Conservation (phyloP, 2,113 vertebrate genomes). For the Empidonax traillii region DNA sequence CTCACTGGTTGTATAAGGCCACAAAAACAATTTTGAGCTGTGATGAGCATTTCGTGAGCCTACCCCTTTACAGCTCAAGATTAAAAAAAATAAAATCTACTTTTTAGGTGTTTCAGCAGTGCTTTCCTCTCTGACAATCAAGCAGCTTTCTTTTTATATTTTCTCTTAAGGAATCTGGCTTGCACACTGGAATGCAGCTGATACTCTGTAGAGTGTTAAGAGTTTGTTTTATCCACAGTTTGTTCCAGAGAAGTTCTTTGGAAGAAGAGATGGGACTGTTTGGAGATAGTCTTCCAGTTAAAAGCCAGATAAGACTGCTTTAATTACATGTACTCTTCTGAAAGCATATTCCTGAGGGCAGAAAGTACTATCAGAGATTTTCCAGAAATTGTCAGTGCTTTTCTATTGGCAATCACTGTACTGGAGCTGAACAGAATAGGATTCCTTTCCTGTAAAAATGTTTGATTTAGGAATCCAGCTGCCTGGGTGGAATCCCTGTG, state of each 20-base stretch:
- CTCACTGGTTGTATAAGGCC: neutral
- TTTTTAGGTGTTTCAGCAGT: neutral
- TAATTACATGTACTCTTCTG: neutral
- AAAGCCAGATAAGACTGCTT: neutral
- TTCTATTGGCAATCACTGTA: neutral
- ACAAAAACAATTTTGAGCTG: neutral
- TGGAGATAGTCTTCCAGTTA: neutral
- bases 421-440: neutral
- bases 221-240: neutral
- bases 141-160: neutral
- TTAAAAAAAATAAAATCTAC: neutral
- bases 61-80: neutral
- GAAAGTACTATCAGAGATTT: neutral
- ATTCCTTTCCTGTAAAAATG: neutral
- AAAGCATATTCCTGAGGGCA: neutral
- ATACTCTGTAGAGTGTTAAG: neutral
- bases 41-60: neutral
- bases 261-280: constrained; percentile 19
- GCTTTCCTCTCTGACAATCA: constrained; percentile 21
- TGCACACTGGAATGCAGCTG: constrained; percentile 6
- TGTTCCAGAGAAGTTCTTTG: constrained; percentile 27
- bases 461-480: neutral
- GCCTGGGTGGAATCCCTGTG: neutral
- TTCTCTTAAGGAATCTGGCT: constrained; percentile 10
- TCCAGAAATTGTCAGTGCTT: neutral